Conservation (phyloP, 1,140 invertebrate species). For the Drosophila repleta region DNA sequence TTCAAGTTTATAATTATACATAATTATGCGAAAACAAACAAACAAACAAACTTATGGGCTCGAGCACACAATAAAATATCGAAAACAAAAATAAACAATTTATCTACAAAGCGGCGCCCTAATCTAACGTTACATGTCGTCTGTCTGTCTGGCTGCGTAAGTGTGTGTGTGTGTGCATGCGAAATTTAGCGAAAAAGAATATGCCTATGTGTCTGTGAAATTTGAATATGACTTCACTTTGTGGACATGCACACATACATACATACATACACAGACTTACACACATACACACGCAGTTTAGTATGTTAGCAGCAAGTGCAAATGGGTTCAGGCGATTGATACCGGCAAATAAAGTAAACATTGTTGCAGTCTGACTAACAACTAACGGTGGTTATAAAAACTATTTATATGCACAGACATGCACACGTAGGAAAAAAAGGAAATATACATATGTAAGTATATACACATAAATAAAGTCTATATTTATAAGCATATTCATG, state of each 20-base stretch:
- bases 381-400: not conserved
- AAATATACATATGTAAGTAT: not conserved
- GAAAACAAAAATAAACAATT: not conserved
- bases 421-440: not conserved
- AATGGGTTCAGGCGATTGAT: not conserved
- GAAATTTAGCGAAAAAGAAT: not conserved
- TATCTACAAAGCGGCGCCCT: conserved; percentile 5
- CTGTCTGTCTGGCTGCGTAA: not conserved
- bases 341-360: conserved; percentile 19
- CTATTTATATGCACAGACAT: not conserved
- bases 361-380: conserved; percentile 8
- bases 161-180: not conserved
- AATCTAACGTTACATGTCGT: conserved; percentile 2
- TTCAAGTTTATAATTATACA: not conserved
- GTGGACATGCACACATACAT: too few relatives aligned
- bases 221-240: not conserved
- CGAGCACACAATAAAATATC: too few relatives aligned
- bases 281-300: not conserved
- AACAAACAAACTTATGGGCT: not conserved
- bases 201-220: not conserved
- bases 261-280: not conserved
- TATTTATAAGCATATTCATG: conserved; percentile 6
- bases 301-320: not conserved
- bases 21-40: conserved; percentile 7
- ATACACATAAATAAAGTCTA: not conserved